Evolutionary conservation across 2,888 invertebrate genomes (phyloP).

Genomic region (Hydroisotoma schaefferi): DNA sequence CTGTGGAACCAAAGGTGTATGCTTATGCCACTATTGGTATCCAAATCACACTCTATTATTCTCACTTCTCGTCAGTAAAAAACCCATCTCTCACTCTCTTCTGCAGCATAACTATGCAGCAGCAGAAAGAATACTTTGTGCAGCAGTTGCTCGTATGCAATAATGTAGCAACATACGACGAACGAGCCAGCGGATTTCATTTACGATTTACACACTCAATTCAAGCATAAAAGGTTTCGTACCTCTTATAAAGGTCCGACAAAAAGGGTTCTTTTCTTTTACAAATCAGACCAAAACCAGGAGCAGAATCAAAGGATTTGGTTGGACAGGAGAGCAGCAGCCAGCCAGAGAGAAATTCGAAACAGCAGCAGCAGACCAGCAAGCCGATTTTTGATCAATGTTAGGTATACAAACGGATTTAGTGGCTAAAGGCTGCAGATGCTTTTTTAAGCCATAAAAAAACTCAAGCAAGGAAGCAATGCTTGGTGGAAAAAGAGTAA

Average conservation of each 20-base stretch:
- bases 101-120: too few species aligned
- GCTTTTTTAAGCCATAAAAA: slow-evolving; percentile 5
- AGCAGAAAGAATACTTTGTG: background rate
- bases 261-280: background rate
- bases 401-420: too few species aligned
- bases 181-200: slow-evolving; percentile 25
- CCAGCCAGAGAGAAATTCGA: background rate
- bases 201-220: slow-evolving; percentile 35
- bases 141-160: background rate
- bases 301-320: slow-evolving; percentile 2
- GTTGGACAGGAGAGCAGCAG: slow-evolving; percentile 6
- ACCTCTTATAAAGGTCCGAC: slow-evolving; percentile 10
- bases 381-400: background rate
- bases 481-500: background rate
- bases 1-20: background rate
- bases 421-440: slow-evolving; percentile 8
- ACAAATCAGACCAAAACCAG: slow-evolving; percentile 7
- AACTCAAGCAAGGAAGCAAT: background rate
- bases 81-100: background rate
- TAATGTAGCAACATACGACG: slow-evolving; percentile 23
- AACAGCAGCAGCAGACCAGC: too few species aligned
- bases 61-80: too few species aligned
- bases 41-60: slow-evolving; percentile 5
- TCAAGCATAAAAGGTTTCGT: slow-evolving; percentile 35
- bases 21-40: background rate